Percentiles rank a stretch among this genome's conserved stretches.
phyloP scores from a whole-genome alignment of 2,113 vertebrate species.

The Nesogale talazaci region DNA sequence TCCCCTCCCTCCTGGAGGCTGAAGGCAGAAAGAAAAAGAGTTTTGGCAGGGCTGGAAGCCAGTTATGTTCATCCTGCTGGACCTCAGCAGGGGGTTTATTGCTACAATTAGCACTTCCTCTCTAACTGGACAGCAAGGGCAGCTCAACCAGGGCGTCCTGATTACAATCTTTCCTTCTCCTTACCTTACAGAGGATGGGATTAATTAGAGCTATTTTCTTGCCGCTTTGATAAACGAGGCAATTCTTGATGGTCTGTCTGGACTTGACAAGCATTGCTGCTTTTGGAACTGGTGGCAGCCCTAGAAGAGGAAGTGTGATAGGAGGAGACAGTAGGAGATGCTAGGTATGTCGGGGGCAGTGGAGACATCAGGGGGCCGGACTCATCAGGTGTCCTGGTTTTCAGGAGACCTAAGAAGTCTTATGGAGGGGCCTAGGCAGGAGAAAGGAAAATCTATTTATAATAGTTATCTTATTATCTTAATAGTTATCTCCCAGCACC shows the following conservation, averaged over 20 bases:
- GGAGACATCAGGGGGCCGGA: background rate
- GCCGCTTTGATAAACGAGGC: constrained; percentile 75
- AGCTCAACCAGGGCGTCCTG: constrained; percentile 59
- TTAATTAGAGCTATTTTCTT: constrained; percentile 81
- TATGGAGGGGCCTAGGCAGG: background rate
- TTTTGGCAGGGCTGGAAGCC: constrained; percentile 69
- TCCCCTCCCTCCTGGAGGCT: background rate
- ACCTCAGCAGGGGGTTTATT: background rate
- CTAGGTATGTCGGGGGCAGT: background rate
- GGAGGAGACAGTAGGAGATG: background rate
- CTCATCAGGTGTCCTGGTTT: background rate
- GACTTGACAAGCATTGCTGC: background rate
- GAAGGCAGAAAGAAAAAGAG: constrained; percentile 40
- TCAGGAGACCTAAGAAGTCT: background rate
- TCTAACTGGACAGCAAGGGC: constrained; percentile 71
- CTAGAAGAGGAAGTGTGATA: constrained; percentile 1
- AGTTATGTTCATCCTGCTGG: background rate
- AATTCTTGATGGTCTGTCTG: constrained; percentile 56
- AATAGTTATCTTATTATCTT: background rate
- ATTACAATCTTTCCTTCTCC: constrained; percentile 74
- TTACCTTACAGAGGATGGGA: constrained; percentile 74
- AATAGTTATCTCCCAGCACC: background rate
- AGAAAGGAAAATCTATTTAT: background rate
- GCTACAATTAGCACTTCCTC: constrained; percentile 73
- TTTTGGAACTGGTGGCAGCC: background rate